Evolutionary conservation across 1,140 invertebrate genomes (phyloP), one percentile per base, ranked within the genome.

Genomic region (Aphaenogaster floridana): DNA sequence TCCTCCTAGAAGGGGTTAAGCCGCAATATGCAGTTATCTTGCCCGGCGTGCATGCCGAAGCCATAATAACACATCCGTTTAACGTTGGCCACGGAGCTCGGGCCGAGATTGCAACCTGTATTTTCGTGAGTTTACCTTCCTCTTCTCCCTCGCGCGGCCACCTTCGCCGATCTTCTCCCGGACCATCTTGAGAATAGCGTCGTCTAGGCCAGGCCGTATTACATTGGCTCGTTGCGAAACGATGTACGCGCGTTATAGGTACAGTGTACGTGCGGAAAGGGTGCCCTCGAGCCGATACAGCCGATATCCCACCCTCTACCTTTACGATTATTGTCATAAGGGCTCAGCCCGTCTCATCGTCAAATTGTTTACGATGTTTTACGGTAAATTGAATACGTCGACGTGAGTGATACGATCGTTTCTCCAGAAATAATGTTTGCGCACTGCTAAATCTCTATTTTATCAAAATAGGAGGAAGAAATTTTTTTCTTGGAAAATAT

Each of bases 11-110:
- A 85, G 86, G 66, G 74, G 69, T 86, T 91, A 79, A 86, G 86
- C 81, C 86, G 57, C 89, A 88, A 91, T 91, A 90, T 91, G 90
- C 90, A 86, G 89, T 91, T 91, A 91, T 90, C 90, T 78, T 86
- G 66, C n/a, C 28, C 54, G 15, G 61, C 71, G 63, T 80, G 86
- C 89, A 86, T 90, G 78, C 74, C 81, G 76, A 90, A 87, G 80
- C 59, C 63, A 88, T 91, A 87, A 84, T 85, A 91, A 90, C 90
- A 90, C 81, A 68, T 88, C 52, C 81, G 68, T 88, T 90, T 88
- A 77, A 86, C 66, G 74, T 81, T 88, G 81, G 76, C 69, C 77
- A 42, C 77, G 48, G 45, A 80, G 76, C 78, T 63, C 63, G 52
- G 28, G 48, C 85, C 28, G 85, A 86, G 85, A 86, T 86, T 86